Base-by-base conservation (phyloP, 1,140 invertebrate genomes). In the Diachasmimorpha longicaudata region DNA sequence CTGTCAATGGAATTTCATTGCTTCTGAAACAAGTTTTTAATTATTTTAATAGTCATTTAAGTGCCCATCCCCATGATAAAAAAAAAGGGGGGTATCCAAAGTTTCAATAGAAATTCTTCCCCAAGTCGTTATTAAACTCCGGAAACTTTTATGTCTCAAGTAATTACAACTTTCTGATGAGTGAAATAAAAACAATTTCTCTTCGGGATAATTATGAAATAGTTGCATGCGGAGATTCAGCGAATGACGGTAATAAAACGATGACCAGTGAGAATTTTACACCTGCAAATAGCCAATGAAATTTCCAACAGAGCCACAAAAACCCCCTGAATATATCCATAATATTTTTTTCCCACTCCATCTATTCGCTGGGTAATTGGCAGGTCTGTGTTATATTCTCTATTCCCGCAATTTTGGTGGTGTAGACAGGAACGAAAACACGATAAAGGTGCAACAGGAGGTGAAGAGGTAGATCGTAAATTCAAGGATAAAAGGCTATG, bases 21-120 rank as follows among this genome's bases (percentile, higher is more conserved):
- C 23, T 21, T 9, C 9, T 66, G 58, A 66, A 66, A 66, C 58
- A 66, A 66, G 58, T 66, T 66, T 31, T 66, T 66, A 66, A 66
- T 66, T 66, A 66, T 25, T 66, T 66, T 66, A 25, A 66, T 31
- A 31, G 25, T 25, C 58, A 66, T 31, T 31, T 13, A 66, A 66
- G 23, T 66, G 25, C 14, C 14, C 13, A 8, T 31, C 23, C 10
- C 58, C 13, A 25, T 13, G 58, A 14, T 8, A 2, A 66, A 66
- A 66, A 66, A 31, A 66, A 66, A 14, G 11, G 16, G 58, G 11
- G 16, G 58, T 55, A 55, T 55, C n/a, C 48, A 55, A 55, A 55
- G 48, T 55, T 16, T 16, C 48, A 55, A 55, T 55, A 55, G 48
- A 55, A 55, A 55, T 55, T 55, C 48, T 55, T 55, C 13, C 39